A percentile compares a stretch with the other conserved stretches of the same genome.
Evolutionary conservation across 2,888 invertebrate species (phyloP).

Genomic region (Andricus quercusramuli): DNA sequence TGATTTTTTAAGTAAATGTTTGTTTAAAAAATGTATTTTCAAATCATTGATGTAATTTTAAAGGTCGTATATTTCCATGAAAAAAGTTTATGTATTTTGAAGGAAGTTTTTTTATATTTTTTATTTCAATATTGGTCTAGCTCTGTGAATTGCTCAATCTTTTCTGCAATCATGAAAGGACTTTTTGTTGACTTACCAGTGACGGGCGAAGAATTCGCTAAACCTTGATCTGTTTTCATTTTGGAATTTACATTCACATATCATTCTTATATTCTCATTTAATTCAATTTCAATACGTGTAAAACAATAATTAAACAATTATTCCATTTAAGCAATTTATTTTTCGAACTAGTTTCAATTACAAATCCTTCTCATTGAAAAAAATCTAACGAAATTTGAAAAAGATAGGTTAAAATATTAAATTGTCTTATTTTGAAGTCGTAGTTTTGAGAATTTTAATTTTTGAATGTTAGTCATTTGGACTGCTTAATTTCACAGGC

Average conservation of each 20-base stretch:
- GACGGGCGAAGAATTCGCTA: not conserved
- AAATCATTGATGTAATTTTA: not conserved
- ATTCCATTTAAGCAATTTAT: no score
- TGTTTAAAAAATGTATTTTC: no score
- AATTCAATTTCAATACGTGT: not conserved
- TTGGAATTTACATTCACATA: constrained; percentile 34
- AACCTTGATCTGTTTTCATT: constrained; percentile 30
- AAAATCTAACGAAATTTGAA: no score
- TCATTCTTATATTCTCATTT: not conserved
- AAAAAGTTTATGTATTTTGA: not conserved
- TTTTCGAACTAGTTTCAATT: no score
- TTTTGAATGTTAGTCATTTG: no score
- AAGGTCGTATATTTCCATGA: not conserved
- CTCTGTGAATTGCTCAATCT: constrained; percentile 32
- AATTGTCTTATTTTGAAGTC: no score
- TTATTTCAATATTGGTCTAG: constrained; percentile 2
- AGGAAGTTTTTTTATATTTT: not conserved
- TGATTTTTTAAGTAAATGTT: no score
- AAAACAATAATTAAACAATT: no score
- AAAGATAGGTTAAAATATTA: no score
- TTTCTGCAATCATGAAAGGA: constrained; percentile 27
- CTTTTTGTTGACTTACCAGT: constrained; percentile 18
- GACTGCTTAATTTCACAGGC: no score
- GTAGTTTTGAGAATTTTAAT: no score
- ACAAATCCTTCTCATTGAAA: no score